Conservation (phyloP, 2,113 vertebrate species). For the Aegotheles bennettii region DNA sequence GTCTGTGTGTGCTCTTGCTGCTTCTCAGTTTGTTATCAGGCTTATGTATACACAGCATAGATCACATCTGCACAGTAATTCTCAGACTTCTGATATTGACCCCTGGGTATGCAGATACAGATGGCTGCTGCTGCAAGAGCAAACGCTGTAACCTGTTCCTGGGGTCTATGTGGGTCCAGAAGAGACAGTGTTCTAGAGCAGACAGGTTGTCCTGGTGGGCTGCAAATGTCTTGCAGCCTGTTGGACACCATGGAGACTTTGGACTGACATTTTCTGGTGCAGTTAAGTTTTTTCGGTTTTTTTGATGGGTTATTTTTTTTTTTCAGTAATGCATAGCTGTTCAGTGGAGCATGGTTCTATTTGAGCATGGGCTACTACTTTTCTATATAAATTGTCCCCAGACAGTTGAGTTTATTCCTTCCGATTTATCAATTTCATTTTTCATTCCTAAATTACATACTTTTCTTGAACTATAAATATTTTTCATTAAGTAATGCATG, state of each 20-base stretch:
- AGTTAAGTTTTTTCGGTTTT: neutral
- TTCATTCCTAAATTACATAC: neutral
- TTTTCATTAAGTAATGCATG: neutral
- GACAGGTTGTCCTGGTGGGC: neutral
- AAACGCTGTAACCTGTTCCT: neutral
- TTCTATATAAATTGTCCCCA: neutral
- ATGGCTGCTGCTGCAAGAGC: neutral
- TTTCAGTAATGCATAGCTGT: neutral
- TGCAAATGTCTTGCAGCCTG: neutral
- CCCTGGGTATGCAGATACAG: fast-evolving
- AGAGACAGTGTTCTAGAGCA: neutral
- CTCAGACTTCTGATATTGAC: fast-evolving
- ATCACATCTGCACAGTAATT: neutral
- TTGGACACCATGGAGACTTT: neutral
- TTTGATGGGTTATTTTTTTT: neutral
- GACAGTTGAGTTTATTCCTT: neutral
- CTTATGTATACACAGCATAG: fast-evolving
- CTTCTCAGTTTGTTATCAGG: neutral
- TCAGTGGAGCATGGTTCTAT: neutral
- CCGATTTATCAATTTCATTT: neutral
- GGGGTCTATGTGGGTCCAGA: neutral
- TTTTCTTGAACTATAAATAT: neutral
- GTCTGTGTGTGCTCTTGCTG: neutral
- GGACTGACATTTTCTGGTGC: neutral
- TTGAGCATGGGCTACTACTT: neutral